phyloP scores from a whole-genome alignment of 1,140 invertebrate genomes.

The Leptinotarsa lineolata region DNA sequence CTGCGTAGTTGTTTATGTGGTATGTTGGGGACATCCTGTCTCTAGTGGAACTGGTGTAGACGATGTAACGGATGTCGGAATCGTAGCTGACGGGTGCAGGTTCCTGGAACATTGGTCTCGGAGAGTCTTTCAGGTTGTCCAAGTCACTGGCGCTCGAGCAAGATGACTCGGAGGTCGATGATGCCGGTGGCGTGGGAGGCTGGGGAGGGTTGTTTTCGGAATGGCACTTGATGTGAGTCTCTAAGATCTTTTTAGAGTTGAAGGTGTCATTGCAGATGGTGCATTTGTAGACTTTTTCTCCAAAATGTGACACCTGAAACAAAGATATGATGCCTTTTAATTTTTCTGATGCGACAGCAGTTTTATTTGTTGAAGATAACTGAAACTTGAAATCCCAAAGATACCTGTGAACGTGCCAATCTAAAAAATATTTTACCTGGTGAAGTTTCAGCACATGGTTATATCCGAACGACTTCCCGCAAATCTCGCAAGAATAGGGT shows the following conservation, averaged over 20 bases:
- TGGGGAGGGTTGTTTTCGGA: constrained; percentile 66
- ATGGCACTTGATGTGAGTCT: constrained; percentile 87
- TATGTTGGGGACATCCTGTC: constrained; percentile 48
- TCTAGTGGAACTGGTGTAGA: constrained; percentile 44
- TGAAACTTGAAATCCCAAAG: too few species aligned
- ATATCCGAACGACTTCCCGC: constrained; percentile 77
- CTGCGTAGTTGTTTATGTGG: constrained; percentile 48
- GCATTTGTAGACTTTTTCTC: constrained; percentile 90
- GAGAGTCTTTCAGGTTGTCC: constrained; percentile 56
- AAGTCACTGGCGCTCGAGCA: constrained; percentile 58
- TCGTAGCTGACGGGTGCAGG: constrained; percentile 44
- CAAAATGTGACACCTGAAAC: constrained; percentile 78
- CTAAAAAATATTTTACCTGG: constrained; percentile 55
- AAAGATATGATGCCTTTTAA: neutral
- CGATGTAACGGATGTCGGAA: constrained; percentile 49
- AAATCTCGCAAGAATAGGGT: constrained; percentile 74
- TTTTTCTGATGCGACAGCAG: too few species aligned
- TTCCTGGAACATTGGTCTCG: constrained; percentile 38
- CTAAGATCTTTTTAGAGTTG: constrained; percentile 86
- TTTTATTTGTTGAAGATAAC: too few species aligned
- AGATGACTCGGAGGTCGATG: constrained; percentile 44
- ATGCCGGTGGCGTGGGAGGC: constrained; percentile 50
- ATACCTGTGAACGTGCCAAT: too few species aligned
- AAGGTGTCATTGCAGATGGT: constrained; percentile 88
- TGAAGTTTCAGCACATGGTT: constrained; percentile 88